These are phyloP conservation scores for Drosophila leontia DNA, from an alignment of 1,140 invertebrate species.

Conservation along the genomic window DNA sequence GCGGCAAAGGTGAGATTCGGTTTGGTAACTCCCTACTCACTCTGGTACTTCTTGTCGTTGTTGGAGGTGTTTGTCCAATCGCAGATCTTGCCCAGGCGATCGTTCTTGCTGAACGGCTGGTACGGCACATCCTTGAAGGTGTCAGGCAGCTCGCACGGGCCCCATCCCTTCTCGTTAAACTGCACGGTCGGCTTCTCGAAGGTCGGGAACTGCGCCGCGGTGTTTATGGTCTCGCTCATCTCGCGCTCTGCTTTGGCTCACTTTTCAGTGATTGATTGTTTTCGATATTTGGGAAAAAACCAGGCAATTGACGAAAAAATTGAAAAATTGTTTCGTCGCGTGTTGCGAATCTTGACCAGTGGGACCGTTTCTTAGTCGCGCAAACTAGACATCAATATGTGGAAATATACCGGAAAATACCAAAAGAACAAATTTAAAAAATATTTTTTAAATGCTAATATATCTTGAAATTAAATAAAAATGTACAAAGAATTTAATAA, in stretches of 20 bases:
- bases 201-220: constrained; percentile 65
- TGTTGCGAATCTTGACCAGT: constrained; percentile 23
- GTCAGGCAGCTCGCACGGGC: constrained; percentile 96
- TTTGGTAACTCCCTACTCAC: constrained; percentile 87
- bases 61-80: constrained; percentile 98
- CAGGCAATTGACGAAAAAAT: constrained; percentile 26
- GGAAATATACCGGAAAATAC: not conserved
- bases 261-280: constrained; percentile 27
- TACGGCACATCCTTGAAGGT: constrained; percentile 99
- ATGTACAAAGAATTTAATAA: fast-evolving
- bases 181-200: constrained; percentile 83
- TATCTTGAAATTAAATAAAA: fast-evolving
- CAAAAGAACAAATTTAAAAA: not conserved
- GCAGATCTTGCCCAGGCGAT: constrained; percentile 98
- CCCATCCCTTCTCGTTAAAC: constrained; percentile 91
- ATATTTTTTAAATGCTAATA: too few species aligned
- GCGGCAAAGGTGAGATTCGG: constrained; percentile 11
- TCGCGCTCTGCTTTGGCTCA: constrained; percentile 30
- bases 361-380: not conserved
- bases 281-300: constrained; percentile 17
- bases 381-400: not conserved
- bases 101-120: constrained; percentile 98
- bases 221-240: constrained; percentile 83
- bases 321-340: constrained; percentile 30
- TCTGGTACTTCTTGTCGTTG: constrained; percentile 97